phyloP scores from a whole-genome alignment of 2,888 invertebrate species.

The Agonopterix heracliana region DNA sequence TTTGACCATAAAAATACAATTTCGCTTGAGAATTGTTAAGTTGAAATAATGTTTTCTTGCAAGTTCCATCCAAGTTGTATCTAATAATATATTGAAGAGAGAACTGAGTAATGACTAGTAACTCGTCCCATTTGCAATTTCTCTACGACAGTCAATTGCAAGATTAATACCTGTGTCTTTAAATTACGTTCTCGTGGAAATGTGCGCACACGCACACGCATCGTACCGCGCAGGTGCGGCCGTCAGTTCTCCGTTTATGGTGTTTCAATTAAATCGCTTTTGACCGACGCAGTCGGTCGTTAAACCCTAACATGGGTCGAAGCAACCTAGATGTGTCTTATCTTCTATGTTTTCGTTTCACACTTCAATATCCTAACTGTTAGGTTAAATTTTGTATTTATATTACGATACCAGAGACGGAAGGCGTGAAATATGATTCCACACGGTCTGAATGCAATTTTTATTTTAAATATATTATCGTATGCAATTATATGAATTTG shows the following conservation, averaged over 20 bases:
- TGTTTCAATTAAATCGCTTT: constrained; percentile 65
- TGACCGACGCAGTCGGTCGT: constrained; percentile 48
- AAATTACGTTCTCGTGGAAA: constrained; percentile 26
- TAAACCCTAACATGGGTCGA: constrained; percentile 28
- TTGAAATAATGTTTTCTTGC: no score
- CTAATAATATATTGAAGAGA: no score
- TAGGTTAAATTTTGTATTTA: no score
- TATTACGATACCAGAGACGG: no score
- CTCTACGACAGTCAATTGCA: constrained; percentile 25
- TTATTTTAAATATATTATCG: no score
- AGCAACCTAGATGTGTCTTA: constrained; percentile 26
- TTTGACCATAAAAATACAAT: no score
- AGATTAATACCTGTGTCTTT: constrained; percentile 28
- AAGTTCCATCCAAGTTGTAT: no score
- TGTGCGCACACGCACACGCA: constrained; percentile 25
- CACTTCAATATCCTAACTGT: no score
- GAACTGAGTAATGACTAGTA: background rate
- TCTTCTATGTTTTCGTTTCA: background rate
- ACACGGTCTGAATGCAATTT: no score
- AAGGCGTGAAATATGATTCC: no score
- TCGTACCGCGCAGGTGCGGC: constrained; percentile 41
- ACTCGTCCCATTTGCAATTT: constrained; percentile 22
- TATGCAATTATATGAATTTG: no score
- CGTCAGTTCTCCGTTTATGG: constrained; percentile 45
- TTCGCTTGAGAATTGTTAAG: no score